Evolutionary conservation across 2,113 vertebrate species (phyloP), one percentile per base, ranked within the genome.

Genomic region (Girardinichthys multiradiatus): DNA sequence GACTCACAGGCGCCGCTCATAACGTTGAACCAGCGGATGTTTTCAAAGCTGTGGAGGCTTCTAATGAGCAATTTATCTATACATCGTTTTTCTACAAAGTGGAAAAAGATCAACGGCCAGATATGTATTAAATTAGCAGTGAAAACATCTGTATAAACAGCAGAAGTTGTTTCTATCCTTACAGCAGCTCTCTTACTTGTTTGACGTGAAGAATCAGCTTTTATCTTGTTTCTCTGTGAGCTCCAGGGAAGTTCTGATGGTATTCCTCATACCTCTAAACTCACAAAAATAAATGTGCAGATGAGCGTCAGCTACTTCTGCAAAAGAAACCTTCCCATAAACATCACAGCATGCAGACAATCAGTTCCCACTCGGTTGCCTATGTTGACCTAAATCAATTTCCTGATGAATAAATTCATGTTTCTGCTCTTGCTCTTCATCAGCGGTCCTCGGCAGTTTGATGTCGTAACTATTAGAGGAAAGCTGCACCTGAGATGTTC

Each of bases 1-100:
- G 77, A 86, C 87, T 84, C 82, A 87, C 80, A 87, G 92, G 85
- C 76, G 76, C 29, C 13, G 64, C 80, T 86, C 73, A 54, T 82
- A 69, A 79, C 83, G 45, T 62, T 79, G 82, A 81, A 86, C 77
- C 87, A 63, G 65, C 4, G 39, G 59, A 80, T 45, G 71, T 81
- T 81, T 64, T 82, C 75, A 76, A 83, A 86, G 77, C 68, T 31
- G 29, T 15, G 51, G 77, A 77, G 72, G 61, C 64, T 76, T 83
- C 70, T 81, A 86, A 86, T 65, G 75, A 84, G 68, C 57, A 57
- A n/a, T 75, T 37, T 67, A 64, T 78, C 79, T 57, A 64, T 57
- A 61, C 33, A 30, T 51, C 79, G 54, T 42, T 66, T 76, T 63
- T 57, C 70, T 76, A 70, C 57, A 80, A 74, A 79, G 68, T 58